Percentiles rank a stretch among this genome's conserved stretches.
Conservation (phyloP, 1,140 invertebrate species). For the Scaptomyza hsui region DNA sequence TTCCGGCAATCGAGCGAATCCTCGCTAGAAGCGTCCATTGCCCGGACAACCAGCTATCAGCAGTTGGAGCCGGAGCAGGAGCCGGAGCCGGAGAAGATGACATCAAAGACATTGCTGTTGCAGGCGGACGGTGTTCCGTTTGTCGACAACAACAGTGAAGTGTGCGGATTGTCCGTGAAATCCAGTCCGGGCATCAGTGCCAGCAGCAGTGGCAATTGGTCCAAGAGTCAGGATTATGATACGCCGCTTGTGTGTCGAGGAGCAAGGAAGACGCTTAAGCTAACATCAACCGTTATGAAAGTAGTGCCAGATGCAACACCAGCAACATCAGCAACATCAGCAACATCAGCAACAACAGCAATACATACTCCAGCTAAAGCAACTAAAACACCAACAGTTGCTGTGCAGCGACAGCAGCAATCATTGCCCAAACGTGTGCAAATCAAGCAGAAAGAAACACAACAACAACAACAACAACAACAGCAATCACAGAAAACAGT, state of each 20-base stretch:
- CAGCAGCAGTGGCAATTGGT: conserved; percentile 23
- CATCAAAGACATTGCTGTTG: conserved; percentile 25
- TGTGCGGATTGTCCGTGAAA: conserved; percentile 6
- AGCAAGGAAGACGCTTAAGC: conserved; percentile 42
- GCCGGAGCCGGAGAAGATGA: neutral
- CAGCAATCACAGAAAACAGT: neutral
- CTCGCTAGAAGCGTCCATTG: conserved; percentile 39
- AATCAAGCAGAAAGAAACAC: neutral
- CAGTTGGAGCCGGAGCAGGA: neutral
- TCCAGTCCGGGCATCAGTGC: neutral
- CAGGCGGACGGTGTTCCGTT: conserved; percentile 29
- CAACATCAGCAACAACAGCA: neutral
- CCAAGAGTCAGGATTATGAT: conserved; percentile 3
- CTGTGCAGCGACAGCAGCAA: neutral
- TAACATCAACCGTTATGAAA: conserved; percentile 61
- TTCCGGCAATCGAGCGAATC: conserved; percentile 53
- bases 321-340: neutral
- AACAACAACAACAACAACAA: neutral
- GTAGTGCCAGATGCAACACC: conserved; percentile 29
- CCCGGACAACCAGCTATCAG: neutral
- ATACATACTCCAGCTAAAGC: neutral
- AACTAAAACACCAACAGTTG: neutral
- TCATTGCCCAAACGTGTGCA: neutral
- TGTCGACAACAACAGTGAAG: conserved; percentile 36
- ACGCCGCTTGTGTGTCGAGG: neutral